Base-by-base conservation (phyloP, 1,140 invertebrate species). In the Drosophila burlai region DNA sequence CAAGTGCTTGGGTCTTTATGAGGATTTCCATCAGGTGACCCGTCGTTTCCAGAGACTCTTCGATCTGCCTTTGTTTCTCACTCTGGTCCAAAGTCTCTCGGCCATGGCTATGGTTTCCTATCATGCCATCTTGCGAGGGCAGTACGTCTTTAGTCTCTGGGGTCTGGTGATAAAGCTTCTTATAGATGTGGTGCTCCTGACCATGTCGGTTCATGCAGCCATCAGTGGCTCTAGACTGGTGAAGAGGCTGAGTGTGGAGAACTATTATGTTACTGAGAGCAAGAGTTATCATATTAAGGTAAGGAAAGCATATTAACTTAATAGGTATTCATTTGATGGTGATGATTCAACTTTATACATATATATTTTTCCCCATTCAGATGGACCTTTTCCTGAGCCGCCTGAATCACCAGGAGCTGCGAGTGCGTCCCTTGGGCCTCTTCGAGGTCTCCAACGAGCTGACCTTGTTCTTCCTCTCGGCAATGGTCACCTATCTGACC, bases 381-480 rank as follows among this genome's bases (percentile, higher is more conserved):
- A 13, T 84, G 58, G 85, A 90, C 40, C 58, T 80, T 13, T 89
- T 89, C 10, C 29, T 90, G 38, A 65, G 50, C 11, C 81, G 85
- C 3, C 15, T 89, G 3, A 73, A 80, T 15, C 68, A 73, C 9
- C 42, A 57, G 15, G 75, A 85, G 40, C 58, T 89, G 57, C 71
- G 72, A 0, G 85, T 89, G 21, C 57, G 62, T 26, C 85, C 81
- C 7, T 55, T 90, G 61, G 85, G 85, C 0, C 50, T 89, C 0
- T 85, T 90, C 10, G 85, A 90, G 52, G 79, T 90, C 9, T 90
- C 85, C 47, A 90, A 90, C 47, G 79, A 85, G 43, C 64, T 90
- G 29, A 85, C 83, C 24, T 63, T 90, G 60, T 57, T 85, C 45
- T 90, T 82, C 46, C 40, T 90, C 1, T 90, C 85, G 1, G 77